Conservation (phyloP, 2,797 vertebrate species). For the Carcharodon carcharias region DNA sequence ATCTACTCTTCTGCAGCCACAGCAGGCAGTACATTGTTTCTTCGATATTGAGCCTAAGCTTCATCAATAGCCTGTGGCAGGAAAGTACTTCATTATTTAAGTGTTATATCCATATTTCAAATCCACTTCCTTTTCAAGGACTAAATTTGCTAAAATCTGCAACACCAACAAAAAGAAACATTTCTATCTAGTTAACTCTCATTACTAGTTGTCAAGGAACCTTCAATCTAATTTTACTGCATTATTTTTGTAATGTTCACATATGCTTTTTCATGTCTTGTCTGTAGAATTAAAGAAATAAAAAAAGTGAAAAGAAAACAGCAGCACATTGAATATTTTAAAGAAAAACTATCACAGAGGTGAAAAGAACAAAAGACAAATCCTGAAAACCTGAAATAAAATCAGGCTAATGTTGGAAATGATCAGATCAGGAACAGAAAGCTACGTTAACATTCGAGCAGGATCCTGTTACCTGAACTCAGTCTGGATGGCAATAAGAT, state of each 20-base stretch:
- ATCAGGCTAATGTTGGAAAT: neutral
- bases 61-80: neutral
- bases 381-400: neutral
- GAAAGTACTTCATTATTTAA: neutral
- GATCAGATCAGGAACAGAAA: neutral
- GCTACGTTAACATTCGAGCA: neutral
- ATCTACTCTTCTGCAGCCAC: neutral
- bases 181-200: neutral
- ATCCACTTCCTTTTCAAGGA: neutral
- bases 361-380: neutral
- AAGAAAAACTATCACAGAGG: neutral
- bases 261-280: neutral
- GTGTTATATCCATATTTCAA: constrained; percentile 3
- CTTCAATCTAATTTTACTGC: neutral
- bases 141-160: neutral
- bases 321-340: too few species aligned
- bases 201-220: too few species aligned
- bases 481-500: neutral
- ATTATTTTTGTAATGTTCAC: neutral
- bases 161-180: neutral
- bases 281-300: neutral
- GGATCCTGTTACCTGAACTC: neutral
- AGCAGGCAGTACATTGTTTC: neutral
- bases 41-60: neutral
- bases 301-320: neutral